Percentiles rank a stretch among this genome's conserved stretches.
Conservation (phyloP, 2,888 invertebrate species). For the Hirudinaria manillensis region DNA sequence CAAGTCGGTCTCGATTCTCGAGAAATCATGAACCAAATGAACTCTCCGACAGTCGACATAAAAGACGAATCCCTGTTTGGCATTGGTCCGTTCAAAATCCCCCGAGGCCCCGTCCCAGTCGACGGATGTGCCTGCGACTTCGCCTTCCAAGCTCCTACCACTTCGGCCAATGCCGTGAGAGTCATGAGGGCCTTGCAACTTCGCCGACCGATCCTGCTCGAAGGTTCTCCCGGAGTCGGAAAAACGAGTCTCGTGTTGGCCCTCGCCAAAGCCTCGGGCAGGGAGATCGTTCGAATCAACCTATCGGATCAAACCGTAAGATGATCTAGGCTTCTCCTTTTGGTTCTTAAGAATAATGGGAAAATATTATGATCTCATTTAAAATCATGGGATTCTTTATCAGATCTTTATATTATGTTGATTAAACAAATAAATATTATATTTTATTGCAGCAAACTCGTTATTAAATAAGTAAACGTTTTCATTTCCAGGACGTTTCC, state of each 20-base stretch:
- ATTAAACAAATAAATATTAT: not conserved
- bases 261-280: conserved; percentile 75
- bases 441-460: not conserved
- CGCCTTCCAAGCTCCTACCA: conserved; percentile 54
- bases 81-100: no score
- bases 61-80: no score
- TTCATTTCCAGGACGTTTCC: conserved; percentile 70
- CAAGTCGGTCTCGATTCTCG: no score
- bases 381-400: no score
- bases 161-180: conserved; percentile 70
- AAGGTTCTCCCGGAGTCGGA: conserved; percentile 91
- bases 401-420: not conserved
- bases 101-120: conserved; percentile 53
- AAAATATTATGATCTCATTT: no score
- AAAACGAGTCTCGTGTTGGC: conserved; percentile 91
- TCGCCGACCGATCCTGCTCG: conserved; percentile 67
- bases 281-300: conserved; percentile 83
- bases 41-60: no score
- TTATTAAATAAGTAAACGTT: not conserved
- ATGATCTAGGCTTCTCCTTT: not conserved
- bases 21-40: no score
- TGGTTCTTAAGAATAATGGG: not conserved
- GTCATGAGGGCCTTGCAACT: conserved; percentile 81
- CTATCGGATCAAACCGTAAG: conserved; percentile 93
- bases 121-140: conserved; percentile 39